These are phyloP conservation scores for Dorcus hopei DNA, from an alignment of 2,888 invertebrate species.

Conservation along the genomic window DNA sequence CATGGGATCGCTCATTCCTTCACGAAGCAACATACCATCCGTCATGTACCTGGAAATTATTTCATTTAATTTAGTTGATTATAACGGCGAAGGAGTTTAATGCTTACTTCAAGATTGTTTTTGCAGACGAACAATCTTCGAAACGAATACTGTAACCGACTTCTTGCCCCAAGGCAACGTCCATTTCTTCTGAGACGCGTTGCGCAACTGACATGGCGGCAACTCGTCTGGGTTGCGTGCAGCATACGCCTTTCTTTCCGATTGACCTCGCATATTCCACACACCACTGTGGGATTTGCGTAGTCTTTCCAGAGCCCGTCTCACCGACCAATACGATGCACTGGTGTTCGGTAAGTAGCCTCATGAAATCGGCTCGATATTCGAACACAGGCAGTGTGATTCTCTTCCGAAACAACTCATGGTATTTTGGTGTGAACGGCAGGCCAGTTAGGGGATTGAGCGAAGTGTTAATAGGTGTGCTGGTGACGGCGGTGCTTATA, in stretches of 20 bases:
- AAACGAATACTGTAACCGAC: constrained; percentile 98
- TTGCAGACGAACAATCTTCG: constrained; percentile 95
- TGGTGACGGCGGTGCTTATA: constrained; percentile 37
- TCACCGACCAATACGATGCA: constrained; percentile 97
- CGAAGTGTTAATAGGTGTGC: constrained; percentile 44
- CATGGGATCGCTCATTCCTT: constrained; percentile 99
- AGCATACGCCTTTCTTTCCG: constrained; percentile 81
- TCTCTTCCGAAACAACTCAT: constrained; percentile 84
- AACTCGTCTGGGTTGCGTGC: constrained; percentile 95
- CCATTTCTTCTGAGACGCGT: constrained; percentile 99
- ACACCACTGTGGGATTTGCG: constrained; percentile 98
- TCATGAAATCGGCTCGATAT: constrained; percentile 94
- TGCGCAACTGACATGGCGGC: constrained; percentile 99
- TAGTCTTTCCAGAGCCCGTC: constrained; percentile 99
- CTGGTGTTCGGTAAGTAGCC: constrained; percentile 88
- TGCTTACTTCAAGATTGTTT: constrained; percentile 83
- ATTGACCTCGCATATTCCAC: constrained; percentile 68
- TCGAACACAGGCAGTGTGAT: constrained; percentile 96
- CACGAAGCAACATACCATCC: constrained; percentile 98
- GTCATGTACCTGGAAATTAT: constrained; percentile 82
- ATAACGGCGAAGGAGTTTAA: too few relatives aligned
- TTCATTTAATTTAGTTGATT: neutral
- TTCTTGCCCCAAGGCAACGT: constrained; percentile 87
- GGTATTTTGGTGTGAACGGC: constrained; percentile 85
- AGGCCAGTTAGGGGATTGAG: constrained; percentile 78